Percentiles rank a stretch among this genome's conserved stretches.
These are phyloP conservation scores for Cremastobaeus sp. DNA, from an alignment of 2,888 invertebrate species.

Conservation along the genomic window DNA sequence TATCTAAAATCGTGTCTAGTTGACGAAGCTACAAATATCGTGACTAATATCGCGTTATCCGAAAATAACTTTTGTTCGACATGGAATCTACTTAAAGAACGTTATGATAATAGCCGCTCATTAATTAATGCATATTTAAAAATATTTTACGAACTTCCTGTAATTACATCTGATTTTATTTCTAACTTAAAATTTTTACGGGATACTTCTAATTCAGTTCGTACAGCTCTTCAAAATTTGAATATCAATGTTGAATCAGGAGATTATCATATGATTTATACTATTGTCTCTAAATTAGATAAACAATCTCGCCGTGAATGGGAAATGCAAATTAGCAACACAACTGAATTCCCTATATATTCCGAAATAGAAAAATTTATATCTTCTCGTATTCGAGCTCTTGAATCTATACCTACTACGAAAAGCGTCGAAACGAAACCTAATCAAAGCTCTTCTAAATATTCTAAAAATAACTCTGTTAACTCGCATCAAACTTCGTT, in stretches of 20 bases:
- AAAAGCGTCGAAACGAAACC: constrained; percentile 4
- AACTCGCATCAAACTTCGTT: neutral
- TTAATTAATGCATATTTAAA: constrained; percentile 9
- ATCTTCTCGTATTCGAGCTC: constrained; percentile 4
- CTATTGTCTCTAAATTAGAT: too few species aligned
- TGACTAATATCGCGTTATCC: neutral
- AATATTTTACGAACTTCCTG: neutral
- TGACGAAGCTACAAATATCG: neutral
- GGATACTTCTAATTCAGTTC: too few species aligned
- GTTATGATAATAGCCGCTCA: constrained; percentile 6
- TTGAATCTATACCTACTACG: neutral
- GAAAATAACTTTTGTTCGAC: neutral
- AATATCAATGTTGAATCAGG: neutral
- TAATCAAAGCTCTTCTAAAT: neutral
- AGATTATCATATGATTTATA: constrained; percentile 24
- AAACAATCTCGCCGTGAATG: constrained; percentile 10
- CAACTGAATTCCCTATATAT: constrained; percentile 9
- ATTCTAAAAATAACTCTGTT: too few species aligned
- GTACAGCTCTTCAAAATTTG: constrained; percentile 1
- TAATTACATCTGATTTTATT: neutral
- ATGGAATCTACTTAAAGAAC: constrained; percentile 2
- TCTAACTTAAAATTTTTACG: constrained; percentile 12
- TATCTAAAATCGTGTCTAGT: too few species aligned
- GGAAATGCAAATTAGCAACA: constrained; percentile 12
- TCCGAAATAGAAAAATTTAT: constrained; percentile 3